Base-by-base conservation (phyloP, 1,140 invertebrate species). In the fruit fly (Drosophila melanogaster) region DNA sequence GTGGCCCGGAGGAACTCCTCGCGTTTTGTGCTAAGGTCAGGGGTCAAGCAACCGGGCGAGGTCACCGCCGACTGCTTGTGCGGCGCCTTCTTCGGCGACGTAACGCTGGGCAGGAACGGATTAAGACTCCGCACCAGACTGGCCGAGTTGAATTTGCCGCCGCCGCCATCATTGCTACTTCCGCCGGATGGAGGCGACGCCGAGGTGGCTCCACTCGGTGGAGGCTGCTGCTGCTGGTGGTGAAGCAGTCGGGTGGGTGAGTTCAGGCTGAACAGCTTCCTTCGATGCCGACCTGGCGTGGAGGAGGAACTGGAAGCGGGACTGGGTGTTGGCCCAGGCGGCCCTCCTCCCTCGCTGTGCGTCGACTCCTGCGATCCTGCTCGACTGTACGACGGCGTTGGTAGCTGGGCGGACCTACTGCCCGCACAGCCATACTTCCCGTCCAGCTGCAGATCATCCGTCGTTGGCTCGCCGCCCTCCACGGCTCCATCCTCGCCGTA, bases 1-100 rank as follows among this genome's bases (percentile, higher is more conserved):
- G 92, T 92, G 15, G 92, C 91, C 22, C 91, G 90, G 24, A 92
- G 67, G 57, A 94, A 94, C 77, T 94, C 93, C 60, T 94, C 93
- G 17, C 93, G 90, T 53, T 92, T 93, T 22, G 92, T 77, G 50
- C 90, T 89, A n/a, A 92, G 53, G 53, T 91, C 90, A 19, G 81
- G 70, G 14, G 86, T 86, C 60, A 89, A 51, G 6, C 80, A 62
- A 17, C 77, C 72, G 4, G 80, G 73, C 44, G 83, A 83, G 5
- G 70, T 87, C 35, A 81, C 67, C 12, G 71, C 79, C 46, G 79
- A 41, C 53, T 74, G 66, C 47, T 81, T 79, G 26, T 65, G 75
- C 41, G 76, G 76, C 33, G 66, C 49, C 53, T 60, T 73, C 46
- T 90, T 91, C 30, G 84, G 75, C n/a, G 90, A 73, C 12, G 60